Conservation (phyloP, 1,140 invertebrate genomes). For the Zaprionus nigranus region DNA sequence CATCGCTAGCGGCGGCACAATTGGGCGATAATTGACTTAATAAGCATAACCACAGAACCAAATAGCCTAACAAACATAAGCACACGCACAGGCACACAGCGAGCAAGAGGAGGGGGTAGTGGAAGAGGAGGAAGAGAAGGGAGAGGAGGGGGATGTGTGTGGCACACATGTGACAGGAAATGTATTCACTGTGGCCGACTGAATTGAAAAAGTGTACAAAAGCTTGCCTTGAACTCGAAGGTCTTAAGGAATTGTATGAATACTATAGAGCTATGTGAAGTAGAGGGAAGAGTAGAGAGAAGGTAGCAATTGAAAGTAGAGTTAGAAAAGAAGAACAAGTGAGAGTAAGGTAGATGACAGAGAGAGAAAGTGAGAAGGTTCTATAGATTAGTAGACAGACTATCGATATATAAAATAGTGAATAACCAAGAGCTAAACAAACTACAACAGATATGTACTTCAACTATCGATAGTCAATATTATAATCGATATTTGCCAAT, state of each 20-base stretch:
- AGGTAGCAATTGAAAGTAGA: neutral
- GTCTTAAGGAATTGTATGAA: neutral
- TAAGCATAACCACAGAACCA: constrained; percentile 77
- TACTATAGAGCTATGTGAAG: neutral
- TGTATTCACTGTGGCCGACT: constrained; percentile 36
- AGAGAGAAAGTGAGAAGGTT: too few relatives aligned
- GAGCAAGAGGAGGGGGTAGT: too few relatives aligned
- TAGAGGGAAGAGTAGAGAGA: neutral
- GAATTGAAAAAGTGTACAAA: neutral
- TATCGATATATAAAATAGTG: neutral
- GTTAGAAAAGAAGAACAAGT: neutral
- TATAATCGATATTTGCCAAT: too few relatives aligned
- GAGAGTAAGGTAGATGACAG: too few relatives aligned
- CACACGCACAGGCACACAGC: constrained; percentile 21
- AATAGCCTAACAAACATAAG: constrained; percentile 58
- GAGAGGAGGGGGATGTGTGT: too few relatives aligned
- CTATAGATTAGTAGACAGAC: too few relatives aligned
- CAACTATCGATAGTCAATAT: neutral
- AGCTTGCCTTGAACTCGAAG: neutral
- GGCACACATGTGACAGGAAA: constrained; percentile 28
- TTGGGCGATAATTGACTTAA: constrained; percentile 81
- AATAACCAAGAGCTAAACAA: too few relatives aligned
- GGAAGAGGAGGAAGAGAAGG: neutral
- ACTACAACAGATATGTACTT: too few relatives aligned
- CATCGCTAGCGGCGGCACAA: constrained; percentile 44